Base-by-base conservation (phyloP, 2,113 vertebrate species). In the Entomyzon cyanotis region DNA sequence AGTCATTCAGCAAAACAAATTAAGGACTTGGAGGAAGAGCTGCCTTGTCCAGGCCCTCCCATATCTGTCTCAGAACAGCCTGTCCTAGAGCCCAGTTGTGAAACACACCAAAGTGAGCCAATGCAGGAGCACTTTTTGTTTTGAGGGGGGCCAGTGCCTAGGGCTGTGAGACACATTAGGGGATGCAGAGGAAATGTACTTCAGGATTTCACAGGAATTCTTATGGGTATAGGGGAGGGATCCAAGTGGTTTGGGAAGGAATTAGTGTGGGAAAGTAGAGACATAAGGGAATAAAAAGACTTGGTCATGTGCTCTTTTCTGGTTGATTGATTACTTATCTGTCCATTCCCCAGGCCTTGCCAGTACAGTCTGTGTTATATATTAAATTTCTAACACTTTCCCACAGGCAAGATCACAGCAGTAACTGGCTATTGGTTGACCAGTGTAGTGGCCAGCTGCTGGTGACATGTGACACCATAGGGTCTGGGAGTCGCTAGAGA, bases 101-200 rank as follows among this genome's bases (percentile, higher is more conserved):
- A 60, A 64, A 42, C 27, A 52, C 21, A n/a, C 11, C 56, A 20
- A 76, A 80, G 12, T 9, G 9, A 64, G 35, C 9, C 8, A 46
- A 4, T 11, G 12, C 6, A 69, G 35, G 12, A 47, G 0, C 12
- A 17, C 11, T 3, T 75, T 84, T 65, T 56, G 25, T 5, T 55
- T 19, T 13, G 20, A 46, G 16, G 2, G 1, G 0, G 0, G 1
- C 68, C 59, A 37, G 30, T 25, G 15, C 17, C 28, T 39, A 31
- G 18, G 9, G 10, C 11, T 69, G 7, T 35, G 31, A 65, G 12
- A 37, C 8, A n/a, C 19, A 13, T 55, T 22, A 28, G 2, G 0
- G 16, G 10, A 50, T 55, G 16, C 22, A n/a, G 15, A n/a, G 17
- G 16, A 91, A 82, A 31, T 35, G 1, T 12, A 56, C 64, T 84